Base-by-base conservation (phyloP, 2,797 vertebrate species). In the Molossus molossus region DNA sequence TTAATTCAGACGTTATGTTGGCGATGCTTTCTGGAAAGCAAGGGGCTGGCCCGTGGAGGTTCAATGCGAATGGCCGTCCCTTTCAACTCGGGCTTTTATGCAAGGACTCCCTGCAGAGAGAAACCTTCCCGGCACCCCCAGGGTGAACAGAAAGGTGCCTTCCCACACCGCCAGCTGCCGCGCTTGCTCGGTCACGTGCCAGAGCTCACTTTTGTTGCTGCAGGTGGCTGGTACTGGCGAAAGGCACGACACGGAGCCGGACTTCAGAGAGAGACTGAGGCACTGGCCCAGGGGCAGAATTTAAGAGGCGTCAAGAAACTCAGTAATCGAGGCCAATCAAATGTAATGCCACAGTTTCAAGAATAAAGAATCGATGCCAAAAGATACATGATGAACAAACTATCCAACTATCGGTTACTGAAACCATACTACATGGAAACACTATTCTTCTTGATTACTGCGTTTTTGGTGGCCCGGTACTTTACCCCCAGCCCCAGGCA, bases 1-100 rank as follows among this genome's bases (percentile, higher is more conserved):
- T 90, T 94, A 96, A 97, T 87, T 88, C 93, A 96, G 87, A 76
- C 57, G 53, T 91, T 96, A 94, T 58, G 69, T 72, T 94, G 97
- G 72, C 85, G 64, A 94, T 45, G 64, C 53, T 94, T 94, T 93
- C 48, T 48, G 55, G 83, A 90, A 83, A 95, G 75, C 17, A 75
- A 96, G 79, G 55, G 58, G 58, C 93, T 67, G 82, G 53, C 55
- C 87, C 77, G 40, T 45, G 69, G 89, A 94, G 57, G 81, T 79
- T 90, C 82, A 45, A 21, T 70, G 9, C 87, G 86, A 95, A 94
- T 33, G 70, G 40, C 37, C 81, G 13, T 53, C 82, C 27, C 70
- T 96, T 95, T 95, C 70, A 92, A 79, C 14, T 9, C 27, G 15
- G 9, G 65, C 27, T 76, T 94, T 94, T 94, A 29, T 45, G 6